These are phyloP conservation scores for Unio pictorum DNA, from an alignment of 2,888 invertebrate species.

Conservation along the genomic window DNA sequence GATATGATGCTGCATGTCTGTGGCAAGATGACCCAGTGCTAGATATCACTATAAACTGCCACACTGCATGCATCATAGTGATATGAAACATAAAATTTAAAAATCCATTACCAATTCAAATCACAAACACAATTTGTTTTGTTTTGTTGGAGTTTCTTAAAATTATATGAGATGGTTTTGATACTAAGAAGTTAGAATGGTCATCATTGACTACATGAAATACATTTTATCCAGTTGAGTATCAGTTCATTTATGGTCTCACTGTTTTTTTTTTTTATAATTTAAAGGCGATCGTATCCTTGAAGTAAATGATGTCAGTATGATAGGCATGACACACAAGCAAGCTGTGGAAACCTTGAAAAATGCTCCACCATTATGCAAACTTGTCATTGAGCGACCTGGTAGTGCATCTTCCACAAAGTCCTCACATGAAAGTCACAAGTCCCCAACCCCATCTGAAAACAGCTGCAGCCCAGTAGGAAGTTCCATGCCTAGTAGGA, in stretches of 20 bases:
- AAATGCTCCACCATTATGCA: conserved; percentile 47
- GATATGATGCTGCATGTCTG: too few relatives aligned
- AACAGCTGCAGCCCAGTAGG: conserved; percentile 2
- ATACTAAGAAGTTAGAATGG: too few relatives aligned
- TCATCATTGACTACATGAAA: too few relatives aligned
- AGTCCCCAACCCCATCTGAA: conserved; percentile 12
- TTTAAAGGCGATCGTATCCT: conserved; percentile 68
- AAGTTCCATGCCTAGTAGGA: not conserved
- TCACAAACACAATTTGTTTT: too few relatives aligned
- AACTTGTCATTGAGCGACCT: conserved; percentile 43
- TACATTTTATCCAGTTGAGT: too few relatives aligned
- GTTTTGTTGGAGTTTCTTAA: too few relatives aligned
- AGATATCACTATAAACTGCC: too few relatives aligned
- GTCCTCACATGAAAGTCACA: conserved; percentile 7
- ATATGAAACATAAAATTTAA: too few relatives aligned
- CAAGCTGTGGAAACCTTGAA: conserved; percentile 69
- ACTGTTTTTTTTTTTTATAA: not conserved
- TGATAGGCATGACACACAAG: conserved; percentile 69
- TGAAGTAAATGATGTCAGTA: conserved; percentile 65
- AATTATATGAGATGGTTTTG: too few relatives aligned
- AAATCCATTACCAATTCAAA: too few relatives aligned
- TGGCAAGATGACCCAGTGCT: too few relatives aligned
- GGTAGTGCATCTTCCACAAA: conserved; percentile 7
- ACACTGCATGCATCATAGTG: too few relatives aligned
- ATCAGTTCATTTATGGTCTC: not conserved